Percentiles rank a stretch among this genome's conserved stretches.
Evolutionary conservation across 1,140 invertebrate species (phyloP).

Genomic region (Euborellia annulipes): DNA sequence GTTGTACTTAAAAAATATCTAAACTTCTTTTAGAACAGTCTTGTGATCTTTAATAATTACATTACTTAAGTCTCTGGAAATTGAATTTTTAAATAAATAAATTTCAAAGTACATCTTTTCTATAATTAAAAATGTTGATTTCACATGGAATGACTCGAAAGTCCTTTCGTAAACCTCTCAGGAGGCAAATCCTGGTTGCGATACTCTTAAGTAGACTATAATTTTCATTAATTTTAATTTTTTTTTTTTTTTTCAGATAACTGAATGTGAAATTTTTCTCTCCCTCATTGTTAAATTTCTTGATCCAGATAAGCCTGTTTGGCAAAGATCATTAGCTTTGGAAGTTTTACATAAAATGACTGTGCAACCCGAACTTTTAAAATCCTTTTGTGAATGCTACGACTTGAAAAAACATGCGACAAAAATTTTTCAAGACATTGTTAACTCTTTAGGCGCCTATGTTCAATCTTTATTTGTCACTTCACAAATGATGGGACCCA

Average conservation of each 20-base stretch:
- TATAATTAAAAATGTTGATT: no score
- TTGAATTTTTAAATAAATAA: no score
- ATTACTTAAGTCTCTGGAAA: no score
- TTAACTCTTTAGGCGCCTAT: slow-evolving; percentile 85
- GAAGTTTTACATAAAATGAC: slow-evolving; percentile 93
- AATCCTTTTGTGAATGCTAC: slow-evolving; percentile 85
- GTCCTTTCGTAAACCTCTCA: no score
- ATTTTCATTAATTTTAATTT: background rate
- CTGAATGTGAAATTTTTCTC: slow-evolving; percentile 97
- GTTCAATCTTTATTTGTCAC: slow-evolving; percentile 86
- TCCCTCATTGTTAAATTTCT: slow-evolving; percentile 94
- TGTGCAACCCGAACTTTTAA: slow-evolving; percentile 71
- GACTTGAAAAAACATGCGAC: slow-evolving; percentile 86
- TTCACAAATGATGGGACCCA: slow-evolving; percentile 33
- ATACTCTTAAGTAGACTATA: background rate
- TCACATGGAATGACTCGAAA: no score
- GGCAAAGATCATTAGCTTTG: slow-evolving; percentile 86
- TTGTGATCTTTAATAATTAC: no score
- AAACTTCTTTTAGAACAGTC: no score
- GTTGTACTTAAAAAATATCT: no score
- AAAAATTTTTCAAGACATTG: slow-evolving; percentile 88
- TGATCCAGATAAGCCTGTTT: slow-evolving; percentile 87
- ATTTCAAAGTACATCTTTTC: no score
- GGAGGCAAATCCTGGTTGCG: no score
- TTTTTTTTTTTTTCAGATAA: slow-evolving; percentile 45